These are phyloP conservation scores for Jaculus jaculus DNA, from an alignment of 2,113 vertebrate genomes.

Conservation along the genomic window DNA sequence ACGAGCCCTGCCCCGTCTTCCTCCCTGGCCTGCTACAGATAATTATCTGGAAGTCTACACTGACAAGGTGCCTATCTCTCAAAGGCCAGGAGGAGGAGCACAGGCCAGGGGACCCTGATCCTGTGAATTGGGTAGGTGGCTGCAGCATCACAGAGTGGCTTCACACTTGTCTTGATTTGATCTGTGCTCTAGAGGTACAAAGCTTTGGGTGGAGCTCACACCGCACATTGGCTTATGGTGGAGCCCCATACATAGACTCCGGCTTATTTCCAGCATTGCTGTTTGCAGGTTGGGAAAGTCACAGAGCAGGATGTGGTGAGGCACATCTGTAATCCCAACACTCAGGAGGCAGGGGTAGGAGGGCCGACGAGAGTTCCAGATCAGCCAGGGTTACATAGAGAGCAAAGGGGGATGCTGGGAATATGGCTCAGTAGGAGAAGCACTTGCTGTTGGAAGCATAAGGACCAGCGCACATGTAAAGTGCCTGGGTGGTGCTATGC, in stretches of 20 bases:
- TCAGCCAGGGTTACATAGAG: background rate
- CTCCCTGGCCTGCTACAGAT: background rate
- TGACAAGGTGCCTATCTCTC: background rate
- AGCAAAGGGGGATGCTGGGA: no score
- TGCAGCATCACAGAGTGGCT: background rate
- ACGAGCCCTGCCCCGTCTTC: no score
- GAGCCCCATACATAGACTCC: no score
- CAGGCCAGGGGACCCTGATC: no score
- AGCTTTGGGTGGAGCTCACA: background rate
- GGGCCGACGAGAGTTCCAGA: no score
- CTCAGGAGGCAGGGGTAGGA: background rate
- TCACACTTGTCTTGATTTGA: background rate
- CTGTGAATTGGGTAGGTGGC: background rate
- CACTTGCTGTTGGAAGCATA: no score
- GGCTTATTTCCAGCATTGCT: rapidly evolving
- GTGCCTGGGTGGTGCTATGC: no score
- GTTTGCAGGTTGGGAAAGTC: background rate
- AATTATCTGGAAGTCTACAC: background rate
- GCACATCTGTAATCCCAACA: background rate
- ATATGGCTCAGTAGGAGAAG: no score
- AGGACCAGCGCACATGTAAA: no score
- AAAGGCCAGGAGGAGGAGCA: background rate
- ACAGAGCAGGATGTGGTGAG: background rate
- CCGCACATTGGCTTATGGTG: no score
- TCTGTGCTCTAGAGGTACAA: background rate